Conservation (phyloP, 2,888 invertebrate genomes). For the Noctua janthina region DNA sequence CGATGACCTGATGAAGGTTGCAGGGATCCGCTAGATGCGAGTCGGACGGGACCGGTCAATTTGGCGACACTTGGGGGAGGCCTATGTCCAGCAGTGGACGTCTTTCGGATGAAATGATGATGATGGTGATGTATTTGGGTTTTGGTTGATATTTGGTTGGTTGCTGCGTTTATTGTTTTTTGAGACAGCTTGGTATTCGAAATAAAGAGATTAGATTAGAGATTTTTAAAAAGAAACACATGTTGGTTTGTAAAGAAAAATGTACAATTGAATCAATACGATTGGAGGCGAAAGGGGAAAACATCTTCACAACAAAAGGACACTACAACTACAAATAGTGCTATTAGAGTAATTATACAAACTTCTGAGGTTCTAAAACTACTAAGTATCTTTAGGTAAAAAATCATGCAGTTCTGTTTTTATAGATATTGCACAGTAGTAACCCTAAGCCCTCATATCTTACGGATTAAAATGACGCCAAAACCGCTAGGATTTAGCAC, state of each 20-base stretch:
- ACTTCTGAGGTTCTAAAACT: not conserved
- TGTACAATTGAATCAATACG: not conserved
- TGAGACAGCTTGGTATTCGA: not conserved
- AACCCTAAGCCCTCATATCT: not conserved
- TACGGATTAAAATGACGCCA: not conserved
- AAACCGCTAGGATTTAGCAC: not conserved
- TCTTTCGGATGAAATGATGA: too few relatives aligned
- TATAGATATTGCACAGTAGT: not conserved
- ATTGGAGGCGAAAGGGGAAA: not conserved
- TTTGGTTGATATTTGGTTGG: not conserved
- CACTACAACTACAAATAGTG: not conserved
- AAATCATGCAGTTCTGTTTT: not conserved
- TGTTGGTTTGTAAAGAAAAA: not conserved
- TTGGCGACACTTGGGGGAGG: too few relatives aligned
- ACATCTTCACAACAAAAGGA: not conserved
- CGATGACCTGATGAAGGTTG: too few relatives aligned
- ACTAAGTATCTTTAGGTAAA: too few relatives aligned
- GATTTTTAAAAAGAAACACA: not conserved
- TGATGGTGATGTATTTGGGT: constrained; percentile 3
- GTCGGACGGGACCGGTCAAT: too few relatives aligned
- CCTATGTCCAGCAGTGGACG: too few relatives aligned
- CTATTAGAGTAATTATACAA: not conserved
- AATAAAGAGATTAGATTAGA: not conserved
- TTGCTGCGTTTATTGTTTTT: not conserved
- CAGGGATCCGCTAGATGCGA: too few relatives aligned